Evolutionary conservation across 2,797 vertebrate species (phyloP).

Genomic region (Bryconaethiops microstoma): DNA sequence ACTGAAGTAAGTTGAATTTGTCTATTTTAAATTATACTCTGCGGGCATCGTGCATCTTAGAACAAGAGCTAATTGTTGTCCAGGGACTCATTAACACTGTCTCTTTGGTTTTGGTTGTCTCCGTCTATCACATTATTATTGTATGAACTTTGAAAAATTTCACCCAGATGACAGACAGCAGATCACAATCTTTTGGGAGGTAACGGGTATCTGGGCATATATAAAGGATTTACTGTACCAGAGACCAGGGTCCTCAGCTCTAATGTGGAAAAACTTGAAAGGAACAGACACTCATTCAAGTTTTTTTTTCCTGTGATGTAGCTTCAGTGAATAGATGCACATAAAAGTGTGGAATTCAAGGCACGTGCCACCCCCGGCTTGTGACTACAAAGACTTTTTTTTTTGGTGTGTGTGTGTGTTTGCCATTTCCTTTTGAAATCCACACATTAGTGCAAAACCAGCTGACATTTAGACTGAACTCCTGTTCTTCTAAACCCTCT

Average conservation of each 20-base stretch:
- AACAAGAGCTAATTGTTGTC: slow-evolving; percentile 5
- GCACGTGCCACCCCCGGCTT: background rate
- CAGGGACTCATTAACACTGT: slow-evolving; percentile 11
- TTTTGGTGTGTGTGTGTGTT: background rate
- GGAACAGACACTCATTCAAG: slow-evolving; percentile 4
- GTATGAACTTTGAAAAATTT: slow-evolving; percentile 1
- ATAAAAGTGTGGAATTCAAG: slow-evolving; percentile 10
- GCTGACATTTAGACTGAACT: background rate
- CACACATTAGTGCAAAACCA: background rate
- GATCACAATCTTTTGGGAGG: background rate
- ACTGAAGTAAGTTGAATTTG: background rate
- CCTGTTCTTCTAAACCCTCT: too few species aligned
- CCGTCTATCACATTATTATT: background rate
- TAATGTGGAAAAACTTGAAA: background rate
- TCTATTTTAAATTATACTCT: slow-evolving; percentile 11
- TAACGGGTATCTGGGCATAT: background rate
- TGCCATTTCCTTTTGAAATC: slow-evolving; percentile 2
- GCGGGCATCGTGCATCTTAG: slow-evolving; percentile 5
- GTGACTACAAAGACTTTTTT: background rate
- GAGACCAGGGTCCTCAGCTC: background rate
- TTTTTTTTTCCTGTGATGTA: background rate
- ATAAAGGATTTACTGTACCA: background rate
- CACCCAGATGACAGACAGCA: background rate
- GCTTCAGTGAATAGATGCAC: background rate
- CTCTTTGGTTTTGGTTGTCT: background rate